Percentiles rank a stretch among this genome's conserved stretches.
Evolutionary conservation across 2,797 vertebrate species (phyloP).

Genomic region (Enteromius viviparus): DNA sequence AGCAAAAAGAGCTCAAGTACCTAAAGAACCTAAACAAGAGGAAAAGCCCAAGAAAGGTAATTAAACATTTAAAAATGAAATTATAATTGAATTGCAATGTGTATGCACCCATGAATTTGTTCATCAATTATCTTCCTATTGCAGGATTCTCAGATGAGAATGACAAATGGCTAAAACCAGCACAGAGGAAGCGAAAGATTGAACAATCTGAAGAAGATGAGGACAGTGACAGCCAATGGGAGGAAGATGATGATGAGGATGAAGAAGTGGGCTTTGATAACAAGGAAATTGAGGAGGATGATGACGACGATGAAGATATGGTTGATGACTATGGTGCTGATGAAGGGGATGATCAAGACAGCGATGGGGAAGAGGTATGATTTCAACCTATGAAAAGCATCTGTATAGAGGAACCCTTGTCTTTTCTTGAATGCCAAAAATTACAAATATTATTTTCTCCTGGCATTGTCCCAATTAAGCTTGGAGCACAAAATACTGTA

Average conservation of each 20-base stretch:
- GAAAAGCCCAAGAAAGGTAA: constrained; percentile 73
- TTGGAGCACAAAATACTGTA: neutral
- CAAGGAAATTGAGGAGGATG: constrained; percentile 58
- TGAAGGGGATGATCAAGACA: constrained; percentile 76
- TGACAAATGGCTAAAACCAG: constrained; percentile 79
- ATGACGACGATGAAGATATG: constrained; percentile 70
- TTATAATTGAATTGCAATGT: neutral
- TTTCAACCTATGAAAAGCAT: neutral
- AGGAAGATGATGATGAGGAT: constrained; percentile 61
- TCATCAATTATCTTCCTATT: neutral
- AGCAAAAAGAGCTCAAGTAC: constrained; percentile 73
- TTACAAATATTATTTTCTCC: neutral
- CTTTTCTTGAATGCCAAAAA: neutral
- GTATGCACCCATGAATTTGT: neutral
- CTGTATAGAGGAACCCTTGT: neutral
- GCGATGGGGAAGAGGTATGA: constrained; percentile 77
- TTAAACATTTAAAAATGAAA: neutral
- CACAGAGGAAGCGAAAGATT: constrained; percentile 74
- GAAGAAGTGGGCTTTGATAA: constrained; percentile 39
- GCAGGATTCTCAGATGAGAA: constrained; percentile 83
- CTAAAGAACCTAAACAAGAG: constrained; percentile 54
- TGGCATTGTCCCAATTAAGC: too few species aligned
- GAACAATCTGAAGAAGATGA: constrained; percentile 68
- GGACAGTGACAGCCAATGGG: constrained; percentile 59
- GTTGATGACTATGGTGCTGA: constrained; percentile 80